Evolutionary conservation across 1,140 invertebrate species (phyloP).

Genomic region (Drosophila trapezifrons): DNA sequence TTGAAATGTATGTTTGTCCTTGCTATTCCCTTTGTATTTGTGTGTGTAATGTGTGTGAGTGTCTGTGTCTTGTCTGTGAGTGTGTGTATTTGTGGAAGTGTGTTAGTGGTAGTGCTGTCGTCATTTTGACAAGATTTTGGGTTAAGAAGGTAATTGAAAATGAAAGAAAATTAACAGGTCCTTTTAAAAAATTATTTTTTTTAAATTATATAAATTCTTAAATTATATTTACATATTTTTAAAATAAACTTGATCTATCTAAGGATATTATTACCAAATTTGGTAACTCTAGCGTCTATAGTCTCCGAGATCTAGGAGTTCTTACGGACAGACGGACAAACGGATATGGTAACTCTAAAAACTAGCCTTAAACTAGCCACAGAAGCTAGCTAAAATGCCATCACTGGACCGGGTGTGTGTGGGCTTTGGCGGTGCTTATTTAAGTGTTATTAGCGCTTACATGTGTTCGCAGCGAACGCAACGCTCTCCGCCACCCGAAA

Average conservation of each 20-base stretch:
- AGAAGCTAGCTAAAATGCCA: background rate
- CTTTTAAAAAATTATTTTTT: too few species aligned
- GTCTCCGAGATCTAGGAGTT: too few species aligned
- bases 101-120: background rate
- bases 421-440: conserved; percentile 55
- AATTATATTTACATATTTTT: too few species aligned
- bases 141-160: background rate
- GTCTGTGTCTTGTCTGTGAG: too few species aligned
- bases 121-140: background rate
- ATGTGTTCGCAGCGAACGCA: conserved; percentile 60
- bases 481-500: conserved; percentile 28
- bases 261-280: too few species aligned
- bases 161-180: too few species aligned
- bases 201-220: too few species aligned
- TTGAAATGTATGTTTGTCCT: conserved; percentile 69
- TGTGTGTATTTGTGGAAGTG: conserved; percentile 10
- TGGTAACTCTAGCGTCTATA: too few species aligned
- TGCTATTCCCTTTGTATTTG: conserved; percentile 26
- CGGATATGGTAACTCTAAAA: background rate
- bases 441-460: conserved; percentile 81
- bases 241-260: too few species aligned
- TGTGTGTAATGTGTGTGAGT: conserved; percentile 4
- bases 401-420: conserved; percentile 1
- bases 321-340: too few species aligned
- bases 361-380: background rate